Conservation (phyloP, 2,797 vertebrate species). For the Notamacropus eugenii region DNA sequence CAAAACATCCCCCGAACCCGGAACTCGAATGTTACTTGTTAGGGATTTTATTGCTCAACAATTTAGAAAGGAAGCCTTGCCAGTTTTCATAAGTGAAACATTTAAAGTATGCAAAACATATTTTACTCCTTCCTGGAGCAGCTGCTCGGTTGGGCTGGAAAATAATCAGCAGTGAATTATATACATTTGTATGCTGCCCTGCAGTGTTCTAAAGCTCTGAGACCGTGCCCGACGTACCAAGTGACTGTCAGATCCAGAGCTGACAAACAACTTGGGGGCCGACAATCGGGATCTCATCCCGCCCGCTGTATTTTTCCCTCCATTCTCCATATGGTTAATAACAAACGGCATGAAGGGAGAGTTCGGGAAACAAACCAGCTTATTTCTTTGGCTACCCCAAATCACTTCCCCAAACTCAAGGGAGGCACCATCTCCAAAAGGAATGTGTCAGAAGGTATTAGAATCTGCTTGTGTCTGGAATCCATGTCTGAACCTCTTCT, state of each 20-base stretch:
- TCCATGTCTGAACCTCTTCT: not conserved
- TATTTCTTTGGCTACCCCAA: not conserved
- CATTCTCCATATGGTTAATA: not conserved
- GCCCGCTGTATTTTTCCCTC: not conserved
- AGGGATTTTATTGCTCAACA: slow-evolving; percentile 83
- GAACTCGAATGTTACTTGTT: slow-evolving; percentile 68
- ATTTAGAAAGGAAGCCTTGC: slow-evolving; percentile 77
- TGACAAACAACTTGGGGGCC: not conserved
- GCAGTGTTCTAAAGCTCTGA: rapidly evolving
- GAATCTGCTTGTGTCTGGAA: not conserved
- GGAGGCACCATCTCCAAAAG: not conserved
- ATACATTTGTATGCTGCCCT: not conserved
- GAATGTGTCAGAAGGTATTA: not conserved
- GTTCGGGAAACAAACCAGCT: not conserved
- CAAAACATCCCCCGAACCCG: not conserved
- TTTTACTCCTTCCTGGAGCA: slow-evolving; percentile 78
- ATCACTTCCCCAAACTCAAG: not conserved
- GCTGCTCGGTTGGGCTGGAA: slow-evolving; percentile 62
- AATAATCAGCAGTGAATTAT: not conserved
- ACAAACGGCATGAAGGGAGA: not conserved
- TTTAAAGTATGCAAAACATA: slow-evolving; percentile 82
- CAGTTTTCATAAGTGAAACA: slow-evolving; percentile 80
- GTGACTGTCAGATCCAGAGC: not conserved
- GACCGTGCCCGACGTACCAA: not conserved
- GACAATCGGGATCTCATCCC: not conserved